Percentiles rank a stretch among this genome's conserved stretches.
phyloP scores from a whole-genome alignment of 2,888 invertebrate species.

The Drosophila stalkeri region DNA sequence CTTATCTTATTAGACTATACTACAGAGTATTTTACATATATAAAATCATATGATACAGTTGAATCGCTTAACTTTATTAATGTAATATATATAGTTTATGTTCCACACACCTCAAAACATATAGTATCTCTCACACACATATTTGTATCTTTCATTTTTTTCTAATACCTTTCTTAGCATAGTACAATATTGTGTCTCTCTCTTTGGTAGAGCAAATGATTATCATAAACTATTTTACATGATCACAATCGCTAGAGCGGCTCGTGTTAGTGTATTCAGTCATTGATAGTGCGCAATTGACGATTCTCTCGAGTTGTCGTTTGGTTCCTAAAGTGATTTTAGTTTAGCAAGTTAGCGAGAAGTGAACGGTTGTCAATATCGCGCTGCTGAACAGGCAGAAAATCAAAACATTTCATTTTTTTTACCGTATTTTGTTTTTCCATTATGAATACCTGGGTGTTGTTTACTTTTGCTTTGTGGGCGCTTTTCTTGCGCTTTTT shows the following conservation, averaged over 20 bases:
- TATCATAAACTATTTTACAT: too few species aligned
- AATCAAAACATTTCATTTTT: background rate
- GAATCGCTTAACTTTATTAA: background rate
- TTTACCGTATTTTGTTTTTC: background rate
- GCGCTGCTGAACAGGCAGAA: background rate
- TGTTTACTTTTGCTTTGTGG: slow-evolving; percentile 74
- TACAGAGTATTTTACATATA: background rate
- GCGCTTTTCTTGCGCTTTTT: slow-evolving; percentile 73
- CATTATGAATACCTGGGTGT: slow-evolving; percentile 68
- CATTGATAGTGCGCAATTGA: background rate
- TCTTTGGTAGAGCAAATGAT: background rate
- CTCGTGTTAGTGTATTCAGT: background rate
- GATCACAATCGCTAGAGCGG: background rate
- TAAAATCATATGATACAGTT: background rate
- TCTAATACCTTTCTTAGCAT: too few species aligned
- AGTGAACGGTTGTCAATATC: slow-evolving; percentile 29
- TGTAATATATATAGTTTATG: background rate
- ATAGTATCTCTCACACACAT: background rate
- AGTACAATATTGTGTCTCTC: background rate
- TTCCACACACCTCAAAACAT: background rate
- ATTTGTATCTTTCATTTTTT: background rate
- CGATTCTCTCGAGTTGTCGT: background rate
- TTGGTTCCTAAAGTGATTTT: slow-evolving; percentile 7
- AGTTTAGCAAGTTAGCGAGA: slow-evolving; percentile 29
- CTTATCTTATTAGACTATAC: background rate